Evolutionary conservation across 2,888 invertebrate species (phyloP).

Genomic region (Acrocyrtus sp.): DNA sequence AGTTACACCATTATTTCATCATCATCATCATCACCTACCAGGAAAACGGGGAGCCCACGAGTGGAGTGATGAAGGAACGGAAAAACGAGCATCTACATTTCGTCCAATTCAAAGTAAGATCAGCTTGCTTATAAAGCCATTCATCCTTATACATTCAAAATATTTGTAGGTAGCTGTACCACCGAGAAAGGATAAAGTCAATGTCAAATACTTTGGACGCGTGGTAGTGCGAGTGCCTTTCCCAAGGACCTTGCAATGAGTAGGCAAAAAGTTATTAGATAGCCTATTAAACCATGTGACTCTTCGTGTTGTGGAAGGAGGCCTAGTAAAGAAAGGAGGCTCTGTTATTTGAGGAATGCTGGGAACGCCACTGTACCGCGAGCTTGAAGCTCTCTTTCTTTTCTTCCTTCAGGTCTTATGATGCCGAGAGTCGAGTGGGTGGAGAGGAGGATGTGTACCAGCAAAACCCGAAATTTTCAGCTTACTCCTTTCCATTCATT

Average conservation of each 20-base stretch:
- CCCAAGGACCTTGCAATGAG: slow-evolving; percentile 1
- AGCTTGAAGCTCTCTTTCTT: neutral
- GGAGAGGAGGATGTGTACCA: too few species aligned
- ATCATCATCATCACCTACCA: slow-evolving; percentile 3
- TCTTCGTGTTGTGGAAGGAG: neutral
- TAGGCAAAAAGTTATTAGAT: neutral
- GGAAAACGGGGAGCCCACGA: slow-evolving; percentile 16
- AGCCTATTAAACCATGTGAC: neutral
- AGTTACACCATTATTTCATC: slow-evolving; percentile 35
- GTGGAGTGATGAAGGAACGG: too few species aligned
- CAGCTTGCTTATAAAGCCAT: too few species aligned
- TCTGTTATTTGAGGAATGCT: neutral
- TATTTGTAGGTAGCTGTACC: neutral
- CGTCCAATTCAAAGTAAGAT: too few species aligned
- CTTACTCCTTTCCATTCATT: slow-evolving; percentile 23
- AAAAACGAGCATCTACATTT: too few species aligned
- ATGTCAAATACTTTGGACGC: neutral
- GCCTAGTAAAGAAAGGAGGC: neutral
- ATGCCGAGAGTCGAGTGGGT: neutral
- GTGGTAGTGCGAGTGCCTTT: neutral
- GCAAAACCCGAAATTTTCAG: too few species aligned
- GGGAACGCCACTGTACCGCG: too few species aligned
- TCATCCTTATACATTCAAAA: neutral
- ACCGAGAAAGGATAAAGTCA: neutral
- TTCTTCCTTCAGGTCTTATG: neutral